Evolutionary conservation across 92 coral and sea anemone genomes (phyloP), one percentile per base, ranked within the genome.

Genomic region (Metridium senile): DNA sequence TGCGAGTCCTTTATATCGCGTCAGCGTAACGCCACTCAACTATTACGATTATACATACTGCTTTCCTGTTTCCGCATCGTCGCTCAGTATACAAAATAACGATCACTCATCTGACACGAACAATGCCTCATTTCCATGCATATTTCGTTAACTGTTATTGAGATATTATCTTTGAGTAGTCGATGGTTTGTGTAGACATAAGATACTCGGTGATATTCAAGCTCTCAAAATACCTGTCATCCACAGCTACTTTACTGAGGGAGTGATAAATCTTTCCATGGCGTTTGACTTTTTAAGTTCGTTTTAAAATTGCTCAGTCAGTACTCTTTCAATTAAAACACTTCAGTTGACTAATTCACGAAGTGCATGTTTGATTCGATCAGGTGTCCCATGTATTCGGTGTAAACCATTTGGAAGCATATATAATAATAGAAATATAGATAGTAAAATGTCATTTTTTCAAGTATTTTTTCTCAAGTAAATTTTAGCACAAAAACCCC

Each of bases 31-130:
- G 66, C 33, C 68, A 63, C 17, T 63, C 69, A 63, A 63, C 19
- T 30, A 6, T 13, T 11, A 20, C 43, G 69, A 26, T 63, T 63
- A 63, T 39, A 39, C 20, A 31, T 63, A 71, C 47, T 53, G 62
- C 25, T 11, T 72, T 57, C n/a, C 28, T n/a, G 34, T 73, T 58
- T 73, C 77, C 78, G 78, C 78, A 33, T 73, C 78, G 68, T 58
- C 68, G 57, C 78, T 19, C 25, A 9, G 1, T 20, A 26, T 23
- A 72, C 47, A 54, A 73, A 57, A 27, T 57, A n/a, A 58, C 0
- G 21, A 31, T 18, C 3, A 28, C 28, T 28, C 16, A 20, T 13
- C 6, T 23, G 69, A 11, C 69, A 63, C 0, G 69, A 31, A 31
- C 69, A 63, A 19, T 30, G 20, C n/a, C 69, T 63, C 35, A 28